Conservation (phyloP, 1,140 invertebrate species). For the Mizuhopecten yessoensis region DNA sequence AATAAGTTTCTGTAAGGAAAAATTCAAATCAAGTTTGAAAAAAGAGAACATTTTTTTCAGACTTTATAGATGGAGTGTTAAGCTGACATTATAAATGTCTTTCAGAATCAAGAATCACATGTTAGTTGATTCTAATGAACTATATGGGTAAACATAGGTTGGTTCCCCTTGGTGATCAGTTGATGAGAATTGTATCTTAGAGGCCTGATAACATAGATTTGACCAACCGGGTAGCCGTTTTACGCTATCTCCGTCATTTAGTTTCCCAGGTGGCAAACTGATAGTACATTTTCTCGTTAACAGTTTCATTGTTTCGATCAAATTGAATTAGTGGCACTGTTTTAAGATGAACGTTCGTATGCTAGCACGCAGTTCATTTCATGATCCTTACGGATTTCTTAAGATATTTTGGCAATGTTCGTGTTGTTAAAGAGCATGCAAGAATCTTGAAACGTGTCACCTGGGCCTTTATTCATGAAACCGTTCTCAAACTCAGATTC, state of each 20-base stretch:
- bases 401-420: too few species aligned
- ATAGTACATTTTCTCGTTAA: not conserved
- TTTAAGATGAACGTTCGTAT: not conserved
- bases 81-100: not conserved
- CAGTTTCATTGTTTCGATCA: not conserved
- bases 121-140: not conserved
- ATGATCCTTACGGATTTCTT: not conserved
- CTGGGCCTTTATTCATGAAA: too few species aligned
- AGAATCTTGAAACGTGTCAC: too few species aligned
- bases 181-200: conserved; percentile 24
- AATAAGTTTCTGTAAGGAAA: too few species aligned
- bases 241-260: not conserved
- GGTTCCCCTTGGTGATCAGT: not conserved
- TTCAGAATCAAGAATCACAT: not conserved
- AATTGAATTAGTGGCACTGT: not conserved
- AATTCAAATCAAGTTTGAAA: not conserved
- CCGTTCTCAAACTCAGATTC: too few species aligned
- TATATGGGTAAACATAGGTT: not conserved
- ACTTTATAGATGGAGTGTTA: not conserved
- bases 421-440: too few species aligned
- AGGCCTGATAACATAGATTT: not conserved
- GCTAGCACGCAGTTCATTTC: not conserved
- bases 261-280: not conserved
- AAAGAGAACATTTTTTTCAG: not conserved
- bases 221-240: not conserved